Percentiles rank a stretch among this genome's conserved stretches.
These are phyloP conservation scores for Macquaria australasica DNA, from an alignment of 2,113 vertebrate genomes.

Conservation along the genomic window DNA sequence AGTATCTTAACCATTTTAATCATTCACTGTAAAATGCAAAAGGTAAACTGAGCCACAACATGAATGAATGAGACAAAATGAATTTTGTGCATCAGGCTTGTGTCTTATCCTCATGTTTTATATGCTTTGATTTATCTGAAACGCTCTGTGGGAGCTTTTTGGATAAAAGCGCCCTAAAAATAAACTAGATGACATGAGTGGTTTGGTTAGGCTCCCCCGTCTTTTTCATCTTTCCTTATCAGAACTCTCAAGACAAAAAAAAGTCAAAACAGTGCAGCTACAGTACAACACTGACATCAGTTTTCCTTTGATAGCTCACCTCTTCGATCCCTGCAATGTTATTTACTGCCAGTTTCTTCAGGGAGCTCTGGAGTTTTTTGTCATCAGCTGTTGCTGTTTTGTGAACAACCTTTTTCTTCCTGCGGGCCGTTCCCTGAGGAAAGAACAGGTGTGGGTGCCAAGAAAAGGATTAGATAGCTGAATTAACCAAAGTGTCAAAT, in stretches of 20 bases:
- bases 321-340: slow-evolving; percentile 99
- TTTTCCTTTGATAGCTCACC: slow-evolving; percentile 78
- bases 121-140: slow-evolving; percentile 13
- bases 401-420: slow-evolving; percentile 99
- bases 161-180: slow-evolving; percentile 49
- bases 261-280: neutral
- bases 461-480: slow-evolving; percentile 4
- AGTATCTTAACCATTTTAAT: neutral
- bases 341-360: slow-evolving; percentile 98
- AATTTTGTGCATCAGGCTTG: neutral
- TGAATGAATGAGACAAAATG: neutral
- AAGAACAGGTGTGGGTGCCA: slow-evolving; percentile 29
- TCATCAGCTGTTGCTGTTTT: slow-evolving; percentile 98
- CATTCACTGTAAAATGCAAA: neutral
- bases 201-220: neutral
- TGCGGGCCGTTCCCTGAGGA: slow-evolving; percentile 93
- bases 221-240: slow-evolving; percentile 15
- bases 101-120: neutral
- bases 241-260: neutral
- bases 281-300: neutral
- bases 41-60: neutral
- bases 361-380: slow-evolving; percentile 98
- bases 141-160: neutral
- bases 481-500: slow-evolving; percentile 11
- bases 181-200: slow-evolving; percentile 25